Percentiles rank a stretch among this genome's conserved stretches.
These are phyloP conservation scores for Morbakka virulenta DNA, from an alignment of 30 jellyfish, hydroid and myxozoan species.

Conservation along the genomic window DNA sequence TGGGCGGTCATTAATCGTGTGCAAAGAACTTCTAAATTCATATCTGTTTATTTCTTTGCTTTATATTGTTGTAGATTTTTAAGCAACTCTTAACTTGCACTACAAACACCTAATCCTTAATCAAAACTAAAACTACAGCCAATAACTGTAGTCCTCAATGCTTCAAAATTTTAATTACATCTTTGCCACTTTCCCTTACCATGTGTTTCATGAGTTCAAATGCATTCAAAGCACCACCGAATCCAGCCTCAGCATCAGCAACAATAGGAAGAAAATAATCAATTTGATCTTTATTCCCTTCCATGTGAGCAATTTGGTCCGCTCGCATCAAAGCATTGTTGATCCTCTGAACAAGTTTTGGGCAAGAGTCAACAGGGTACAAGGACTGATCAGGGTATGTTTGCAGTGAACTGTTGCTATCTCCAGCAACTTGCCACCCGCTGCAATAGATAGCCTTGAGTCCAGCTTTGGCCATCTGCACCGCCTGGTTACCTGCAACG, in stretches of 20 bases:
- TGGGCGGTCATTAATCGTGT: too few species aligned
- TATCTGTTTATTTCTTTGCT: too few species aligned
- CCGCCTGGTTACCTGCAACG: slow-evolving; percentile 94
- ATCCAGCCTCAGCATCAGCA: slow-evolving; percentile 99
- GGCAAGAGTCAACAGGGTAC: slow-evolving; percentile 91
- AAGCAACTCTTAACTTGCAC: too few species aligned
- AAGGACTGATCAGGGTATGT: slow-evolving; percentile 88
- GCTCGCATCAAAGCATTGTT: slow-evolving; percentile 95
- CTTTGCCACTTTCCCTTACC: slow-evolving; percentile 77
- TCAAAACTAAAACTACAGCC: too few species aligned
- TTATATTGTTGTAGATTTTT: too few species aligned
- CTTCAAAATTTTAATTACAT: too few species aligned
- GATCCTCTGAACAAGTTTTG: slow-evolving; percentile 78
- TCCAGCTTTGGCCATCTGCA: slow-evolving; percentile 97
- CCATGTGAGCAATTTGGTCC: slow-evolving; percentile 87
- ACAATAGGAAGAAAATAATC: slow-evolving; percentile 82
- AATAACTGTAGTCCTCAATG: too few species aligned
- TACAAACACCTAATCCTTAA: too few species aligned
- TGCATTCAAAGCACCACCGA: slow-evolving; percentile 96
- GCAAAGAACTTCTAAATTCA: too few species aligned
- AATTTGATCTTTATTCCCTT: slow-evolving; percentile 33
- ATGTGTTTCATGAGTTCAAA: slow-evolving; percentile 82
- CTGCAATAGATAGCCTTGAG: slow-evolving; percentile 81
- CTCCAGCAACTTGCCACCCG: slow-evolving; percentile 99
- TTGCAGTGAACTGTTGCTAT: slow-evolving; percentile 67